These are phyloP conservation scores for Artibeus lituratus DNA, from an alignment of 2,797 vertebrate genomes.

Conservation along the genomic window DNA sequence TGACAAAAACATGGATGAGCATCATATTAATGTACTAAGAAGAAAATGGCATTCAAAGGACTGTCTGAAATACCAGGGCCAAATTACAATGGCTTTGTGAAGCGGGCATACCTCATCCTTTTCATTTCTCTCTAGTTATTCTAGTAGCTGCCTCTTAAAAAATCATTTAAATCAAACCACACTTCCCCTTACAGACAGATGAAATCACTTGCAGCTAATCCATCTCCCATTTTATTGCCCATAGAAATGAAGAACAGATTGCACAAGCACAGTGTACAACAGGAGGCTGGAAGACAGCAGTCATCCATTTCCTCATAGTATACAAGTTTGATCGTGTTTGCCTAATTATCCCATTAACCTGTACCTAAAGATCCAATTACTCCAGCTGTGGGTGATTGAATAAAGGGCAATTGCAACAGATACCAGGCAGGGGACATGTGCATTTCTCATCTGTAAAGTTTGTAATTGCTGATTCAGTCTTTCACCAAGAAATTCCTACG, in stretches of 20 bases:
- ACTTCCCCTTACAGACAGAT: slow-evolving; percentile 63
- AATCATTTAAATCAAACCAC: slow-evolving; percentile 67
- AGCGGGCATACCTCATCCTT: slow-evolving; percentile 53
- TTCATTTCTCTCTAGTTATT: slow-evolving; percentile 68
- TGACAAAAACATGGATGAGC: slow-evolving; percentile 42
- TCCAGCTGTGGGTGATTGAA: slow-evolving; percentile 78
- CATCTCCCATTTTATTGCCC: slow-evolving; percentile 76
- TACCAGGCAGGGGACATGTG: slow-evolving; percentile 70
- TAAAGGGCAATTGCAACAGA: slow-evolving; percentile 75
- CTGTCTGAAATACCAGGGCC: slow-evolving; percentile 62
- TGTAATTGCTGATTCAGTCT: slow-evolving; percentile 30
- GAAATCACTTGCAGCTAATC: slow-evolving; percentile 75
- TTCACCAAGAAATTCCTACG: slow-evolving; percentile 41
- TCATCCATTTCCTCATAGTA: slow-evolving; percentile 75
- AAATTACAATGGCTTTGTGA: slow-evolving; percentile 43
- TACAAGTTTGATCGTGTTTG: slow-evolving; percentile 79
- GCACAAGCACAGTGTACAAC: slow-evolving; percentile 58
- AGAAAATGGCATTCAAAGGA: neutral
- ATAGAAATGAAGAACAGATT: slow-evolving; percentile 76
- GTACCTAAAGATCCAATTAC: slow-evolving; percentile 80
- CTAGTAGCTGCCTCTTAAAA: slow-evolving; percentile 75
- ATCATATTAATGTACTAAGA: neutral
- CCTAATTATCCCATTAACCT: slow-evolving; percentile 85
- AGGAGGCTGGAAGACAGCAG: slow-evolving; percentile 75
- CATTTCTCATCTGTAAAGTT: slow-evolving; percentile 70